Evolutionary conservation across 2,888 invertebrate genomes (phyloP), one percentile per base, ranked within the genome.

Genomic region (Meiosimyza decipiens): DNA sequence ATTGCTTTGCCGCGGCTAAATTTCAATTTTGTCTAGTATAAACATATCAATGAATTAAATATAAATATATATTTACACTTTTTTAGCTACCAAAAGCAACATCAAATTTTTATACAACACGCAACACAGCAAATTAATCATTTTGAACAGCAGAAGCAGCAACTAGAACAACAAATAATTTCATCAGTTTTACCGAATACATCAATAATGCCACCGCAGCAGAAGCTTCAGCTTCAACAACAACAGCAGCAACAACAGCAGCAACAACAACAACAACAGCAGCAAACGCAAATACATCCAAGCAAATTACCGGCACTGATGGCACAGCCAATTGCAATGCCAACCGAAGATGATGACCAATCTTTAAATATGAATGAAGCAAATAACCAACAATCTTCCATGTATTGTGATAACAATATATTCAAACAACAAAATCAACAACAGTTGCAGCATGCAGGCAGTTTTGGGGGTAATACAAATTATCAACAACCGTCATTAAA

Each of bases 71-170:
- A 33, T 60, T 50, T 18, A 60, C 51, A 15, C 55, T 63, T 22
- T 22, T 15, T n/a, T 47, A 93, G 92, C 81, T 95, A 97, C 82
- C 94, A 96, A 88, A 92, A 94, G 55, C 99, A 99, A 84, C 99
- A 99, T 88, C 95, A 97, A 86, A 95, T 97, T 13, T 99, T 97
- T 85, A 94, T 96, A 13, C 91, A 93, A 73, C 99, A 99, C 88
- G 94, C 97, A 7, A 90, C 94, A 87, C 93, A 95, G 83, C 96
- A 96, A 87, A 95, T 97, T 80, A 93, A 94, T 81, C 94, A 92
- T 80, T 88, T 94, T 67, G 94, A 95, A 83, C 92, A 93, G 85
- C 94, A 95, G 84, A 94, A 92, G 81, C 90, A 91, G 77, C 89
- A 87, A 51, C 82, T 89, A n/a, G 88, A 89, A 66, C 88, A 86